Evolutionary conservation across 2,888 invertebrate genomes (phyloP), one percentile per base, ranked within the genome.

Genomic region (Eumerus sabulonum): DNA sequence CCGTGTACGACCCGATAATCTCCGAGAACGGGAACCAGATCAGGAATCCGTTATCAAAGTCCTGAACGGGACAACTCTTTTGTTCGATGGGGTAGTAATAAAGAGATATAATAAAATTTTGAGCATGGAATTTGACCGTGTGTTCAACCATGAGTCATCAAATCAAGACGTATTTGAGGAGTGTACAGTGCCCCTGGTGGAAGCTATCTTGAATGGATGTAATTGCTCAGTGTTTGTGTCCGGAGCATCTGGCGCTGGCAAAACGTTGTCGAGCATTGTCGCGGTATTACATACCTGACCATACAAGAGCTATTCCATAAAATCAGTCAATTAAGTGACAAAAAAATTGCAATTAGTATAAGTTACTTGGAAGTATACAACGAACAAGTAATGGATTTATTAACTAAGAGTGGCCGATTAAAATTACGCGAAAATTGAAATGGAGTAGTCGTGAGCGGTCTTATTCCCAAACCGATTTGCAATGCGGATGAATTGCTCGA

Each of bases 191-290:
- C 92, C 92, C 68, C 90, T 97, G 66, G 91, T 98, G 12, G 88
- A 91, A 45, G 92, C 93, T 1, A 90, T 98, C 7, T 91, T 96
- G 86, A 93, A 94, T 85, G 96, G 88, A 3, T 97, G 94, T 85
- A 98, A 98, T 86, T 97, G 97, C 86, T 97, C 94, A 19, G 98
- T 98, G 35, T 98, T 98, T 90, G 98, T 95, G 0, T 98, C 98
- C 88, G 98, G 98, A 1, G 97, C 98, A 0, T 98, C 98, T 0
- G 98, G 98, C 0, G 96, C 98, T 5, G 98, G 98, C 0, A 98
- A 98, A 89, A 98, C 98, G 0, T 94, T 93, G 86, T 98, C 98
- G 90, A 90, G 2, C 90, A 92, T 2, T 90, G 92, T 83, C 96
- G 96, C 0, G 98, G 98, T 0, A 94, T 98, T 16, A 96, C 96